Conservation (phyloP, 37 sponge, comb jelly and placozoan species). For the Diacarnus erythraeanus region DNA sequence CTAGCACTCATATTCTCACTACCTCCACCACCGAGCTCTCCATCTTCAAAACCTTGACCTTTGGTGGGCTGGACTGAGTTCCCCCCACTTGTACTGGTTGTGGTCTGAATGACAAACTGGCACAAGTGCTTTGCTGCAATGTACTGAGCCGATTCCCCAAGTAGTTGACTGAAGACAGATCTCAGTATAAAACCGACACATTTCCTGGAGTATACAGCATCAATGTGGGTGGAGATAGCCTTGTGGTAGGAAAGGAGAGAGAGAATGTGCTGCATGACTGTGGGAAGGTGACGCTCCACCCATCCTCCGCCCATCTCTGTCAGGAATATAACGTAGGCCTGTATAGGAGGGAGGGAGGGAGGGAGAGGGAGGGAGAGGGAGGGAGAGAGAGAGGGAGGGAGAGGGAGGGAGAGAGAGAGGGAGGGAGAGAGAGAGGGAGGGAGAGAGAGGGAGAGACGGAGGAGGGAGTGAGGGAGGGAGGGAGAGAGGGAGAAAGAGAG, state of each 20-base stretch:
- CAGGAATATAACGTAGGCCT: constrained; percentile 85
- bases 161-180: constrained; percentile 61
- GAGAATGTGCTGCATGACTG: constrained; percentile 68
- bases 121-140: constrained; percentile 81
- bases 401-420: constrained; percentile 19
- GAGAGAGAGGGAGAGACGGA: constrained; percentile 24
- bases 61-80: background rate
- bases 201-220: constrained; percentile 91
- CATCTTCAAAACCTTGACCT: background rate
- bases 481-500: constrained; percentile 20
- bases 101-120: constrained; percentile 40
- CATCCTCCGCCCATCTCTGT: constrained; percentile 87
- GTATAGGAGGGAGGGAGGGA: background rate
- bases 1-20: constrained; percentile 3
- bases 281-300: constrained; percentile 82
- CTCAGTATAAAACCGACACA: constrained; percentile 89
- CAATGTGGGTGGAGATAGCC: constrained; percentile 83
- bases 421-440: constrained; percentile 34
- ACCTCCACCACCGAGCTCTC: background rate
- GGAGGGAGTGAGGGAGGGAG: constrained; percentile 4
- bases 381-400: constrained; percentile 17
- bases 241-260: constrained; percentile 82
- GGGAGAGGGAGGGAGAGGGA: constrained; percentile 21
- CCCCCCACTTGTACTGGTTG: background rate
- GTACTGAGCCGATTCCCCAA: constrained; percentile 88